Evolutionary conservation across 2,888 invertebrate genomes (phyloP).

Genomic region (Elysia crispata): DNA sequence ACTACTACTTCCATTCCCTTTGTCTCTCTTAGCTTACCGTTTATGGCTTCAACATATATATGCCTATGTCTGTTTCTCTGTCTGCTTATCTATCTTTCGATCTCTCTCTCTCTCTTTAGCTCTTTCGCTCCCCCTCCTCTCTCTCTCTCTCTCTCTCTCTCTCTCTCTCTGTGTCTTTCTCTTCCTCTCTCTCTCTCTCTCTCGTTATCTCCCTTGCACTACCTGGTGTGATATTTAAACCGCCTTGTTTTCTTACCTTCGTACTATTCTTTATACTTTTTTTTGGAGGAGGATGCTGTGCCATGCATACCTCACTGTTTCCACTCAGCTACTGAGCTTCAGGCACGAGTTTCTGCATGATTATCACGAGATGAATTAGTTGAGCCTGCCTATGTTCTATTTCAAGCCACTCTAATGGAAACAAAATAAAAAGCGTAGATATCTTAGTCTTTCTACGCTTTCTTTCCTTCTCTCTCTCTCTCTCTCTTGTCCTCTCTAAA

Average conservation of each 20-base stretch:
- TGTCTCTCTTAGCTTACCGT: too few relatives aligned
- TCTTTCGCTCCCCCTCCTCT: too few relatives aligned
- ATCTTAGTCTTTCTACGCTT: too few relatives aligned
- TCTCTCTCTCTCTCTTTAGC: conserved; percentile 12
- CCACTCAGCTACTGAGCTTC: background rate
- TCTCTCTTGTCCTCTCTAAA: background rate
- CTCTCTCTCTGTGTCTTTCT: background rate
- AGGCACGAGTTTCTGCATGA: background rate
- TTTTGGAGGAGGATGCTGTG: background rate
- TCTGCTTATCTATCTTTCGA: conserved; percentile 30
- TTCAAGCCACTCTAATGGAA: too few relatives aligned
- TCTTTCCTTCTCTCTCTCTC: background rate
- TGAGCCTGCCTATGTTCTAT: too few relatives aligned
- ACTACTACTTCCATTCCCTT: background rate
- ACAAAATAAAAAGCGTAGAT: background rate
- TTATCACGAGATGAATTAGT: too few relatives aligned
- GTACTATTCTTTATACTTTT: too few relatives aligned
- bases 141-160: conserved; percentile 11
- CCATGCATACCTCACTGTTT: background rate
- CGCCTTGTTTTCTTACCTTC: too few relatives aligned
- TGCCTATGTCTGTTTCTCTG: background rate
- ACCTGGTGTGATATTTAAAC: too few relatives aligned
- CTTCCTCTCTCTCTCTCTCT: conserved; percentile 3
- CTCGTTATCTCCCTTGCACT: too few relatives aligned
- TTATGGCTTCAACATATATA: too few relatives aligned